Evolutionary conservation across 2,113 vertebrate species (phyloP).

Genomic region (Myrmecophaga tridactyla): DNA sequence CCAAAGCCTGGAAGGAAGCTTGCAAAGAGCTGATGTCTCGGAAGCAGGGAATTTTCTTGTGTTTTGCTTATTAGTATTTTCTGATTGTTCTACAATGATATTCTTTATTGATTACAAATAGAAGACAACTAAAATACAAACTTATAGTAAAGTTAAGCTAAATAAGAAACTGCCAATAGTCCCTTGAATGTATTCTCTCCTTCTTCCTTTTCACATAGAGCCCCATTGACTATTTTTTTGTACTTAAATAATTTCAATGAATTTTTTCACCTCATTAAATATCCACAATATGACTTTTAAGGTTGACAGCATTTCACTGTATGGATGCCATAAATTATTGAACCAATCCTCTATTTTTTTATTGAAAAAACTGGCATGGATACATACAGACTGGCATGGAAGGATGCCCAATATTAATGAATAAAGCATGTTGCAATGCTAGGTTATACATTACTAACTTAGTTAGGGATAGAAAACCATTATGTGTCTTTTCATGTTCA

Average conservation of each 20-base stretch:
- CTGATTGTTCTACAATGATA: background rate
- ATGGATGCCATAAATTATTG: background rate
- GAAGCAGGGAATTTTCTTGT: background rate
- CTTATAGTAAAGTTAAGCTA: background rate
- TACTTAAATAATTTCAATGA: background rate
- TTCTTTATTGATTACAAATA: background rate
- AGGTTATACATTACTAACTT: fast-evolving
- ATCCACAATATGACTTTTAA: background rate
- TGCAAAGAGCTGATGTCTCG: background rate
- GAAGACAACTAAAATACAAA: background rate
- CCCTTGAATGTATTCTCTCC: no score
- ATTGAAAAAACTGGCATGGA: background rate
- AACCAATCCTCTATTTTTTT: background rate
- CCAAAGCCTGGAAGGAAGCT: fast-evolving
- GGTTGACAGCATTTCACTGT: background rate
- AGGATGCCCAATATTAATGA: background rate
- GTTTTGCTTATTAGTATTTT: background rate
- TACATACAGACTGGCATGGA: fast-evolving
- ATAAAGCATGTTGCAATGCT: background rate
- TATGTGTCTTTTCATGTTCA: background rate
- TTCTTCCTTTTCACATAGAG: background rate
- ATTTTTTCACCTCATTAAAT: background rate
- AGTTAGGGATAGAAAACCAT: background rate
- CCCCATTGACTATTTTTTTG: background rate
- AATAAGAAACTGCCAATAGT: background rate